Evolutionary conservation across 2,113 vertebrate genomes (phyloP).

Genomic region (Zosterops japonicus): DNA sequence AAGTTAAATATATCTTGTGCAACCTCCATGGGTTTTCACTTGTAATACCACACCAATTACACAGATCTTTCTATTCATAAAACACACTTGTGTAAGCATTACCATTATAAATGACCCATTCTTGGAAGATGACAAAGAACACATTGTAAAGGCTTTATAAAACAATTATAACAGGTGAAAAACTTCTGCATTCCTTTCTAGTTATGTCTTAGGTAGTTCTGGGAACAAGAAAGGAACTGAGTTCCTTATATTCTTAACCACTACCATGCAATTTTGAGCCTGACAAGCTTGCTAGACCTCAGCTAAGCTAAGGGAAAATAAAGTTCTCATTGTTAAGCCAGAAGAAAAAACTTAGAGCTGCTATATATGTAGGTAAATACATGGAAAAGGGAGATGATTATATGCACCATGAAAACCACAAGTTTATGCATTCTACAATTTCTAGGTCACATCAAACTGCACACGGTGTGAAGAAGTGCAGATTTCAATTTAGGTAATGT

Average conservation of each 20-base stretch:
- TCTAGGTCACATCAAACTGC: constrained; percentile 59
- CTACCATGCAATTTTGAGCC: constrained; percentile 34
- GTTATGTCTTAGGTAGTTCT: constrained; percentile 71
- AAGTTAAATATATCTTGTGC: constrained; percentile 54
- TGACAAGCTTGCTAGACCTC: constrained; percentile 45
- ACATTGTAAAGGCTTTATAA: constrained; percentile 64
- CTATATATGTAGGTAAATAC: constrained; percentile 63
- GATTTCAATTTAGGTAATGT: constrained; percentile 78
- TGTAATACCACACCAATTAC: constrained; percentile 49
- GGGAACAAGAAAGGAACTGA: constrained; percentile 68
- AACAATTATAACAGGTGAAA: constrained; percentile 76
- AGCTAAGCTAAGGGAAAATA: constrained; percentile 49
- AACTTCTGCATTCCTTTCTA: constrained; percentile 77
- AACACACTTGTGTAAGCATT: constrained; percentile 54
- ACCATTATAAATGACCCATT: constrained; percentile 68
- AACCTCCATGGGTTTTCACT: constrained; percentile 35
- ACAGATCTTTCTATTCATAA: constrained; percentile 58
- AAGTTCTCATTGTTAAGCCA: constrained; percentile 69
- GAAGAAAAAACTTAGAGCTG: constrained; percentile 68
- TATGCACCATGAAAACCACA: constrained; percentile 39
- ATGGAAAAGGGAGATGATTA: constrained; percentile 49
- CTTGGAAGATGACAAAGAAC: constrained; percentile 75
- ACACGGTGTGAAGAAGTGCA: constrained; percentile 60
- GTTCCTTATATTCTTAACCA: constrained; percentile 62
- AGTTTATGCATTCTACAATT: constrained; percentile 55